Evolutionary conservation across 2,888 invertebrate species (phyloP).

Genomic region (Baccha elongata): DNA sequence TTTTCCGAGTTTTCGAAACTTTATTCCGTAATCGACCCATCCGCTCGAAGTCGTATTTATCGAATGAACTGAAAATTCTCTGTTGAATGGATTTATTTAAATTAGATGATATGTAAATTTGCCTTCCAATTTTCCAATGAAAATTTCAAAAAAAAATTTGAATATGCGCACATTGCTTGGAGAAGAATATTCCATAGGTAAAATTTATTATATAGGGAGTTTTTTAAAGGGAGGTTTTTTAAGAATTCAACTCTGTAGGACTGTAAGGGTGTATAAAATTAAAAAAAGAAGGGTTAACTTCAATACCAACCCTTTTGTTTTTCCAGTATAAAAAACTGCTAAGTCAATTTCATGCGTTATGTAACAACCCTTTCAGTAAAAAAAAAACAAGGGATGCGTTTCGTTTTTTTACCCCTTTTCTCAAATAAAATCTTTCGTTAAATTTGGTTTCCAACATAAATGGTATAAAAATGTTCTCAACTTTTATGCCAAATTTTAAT

Average conservation of each 20-base stretch:
- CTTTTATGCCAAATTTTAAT: not conserved
- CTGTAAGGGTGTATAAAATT: not conserved
- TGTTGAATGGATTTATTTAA: constrained; percentile 41
- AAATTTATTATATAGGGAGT: too few species aligned
- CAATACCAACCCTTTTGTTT: not conserved
- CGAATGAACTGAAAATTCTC: constrained; percentile 21
- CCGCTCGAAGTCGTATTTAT: constrained; percentile 44
- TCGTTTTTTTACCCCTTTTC: constrained; percentile 28
- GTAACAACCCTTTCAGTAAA: constrained; percentile 10
- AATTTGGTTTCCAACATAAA: not conserved
- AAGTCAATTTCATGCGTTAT: not conserved
- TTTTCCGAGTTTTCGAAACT: not conserved
- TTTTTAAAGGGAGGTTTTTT: not conserved
- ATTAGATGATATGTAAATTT: constrained; percentile 46
- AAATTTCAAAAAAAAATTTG: constrained; percentile 72
- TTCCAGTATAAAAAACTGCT: not conserved
- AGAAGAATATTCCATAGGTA: not conserved
- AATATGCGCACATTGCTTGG: constrained; percentile 63
- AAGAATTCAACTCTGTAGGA: too few species aligned
- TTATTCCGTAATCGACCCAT: constrained; percentile 33
- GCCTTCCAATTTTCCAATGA: constrained; percentile 56
- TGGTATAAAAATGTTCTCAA: not conserved
- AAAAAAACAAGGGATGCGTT: not conserved
- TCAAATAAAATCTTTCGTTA: not conserved
- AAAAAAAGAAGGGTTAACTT: constrained; percentile 7